Evolutionary conservation across 2,888 invertebrate species (phyloP).

Genomic region (Agrotis exclamationis): DNA sequence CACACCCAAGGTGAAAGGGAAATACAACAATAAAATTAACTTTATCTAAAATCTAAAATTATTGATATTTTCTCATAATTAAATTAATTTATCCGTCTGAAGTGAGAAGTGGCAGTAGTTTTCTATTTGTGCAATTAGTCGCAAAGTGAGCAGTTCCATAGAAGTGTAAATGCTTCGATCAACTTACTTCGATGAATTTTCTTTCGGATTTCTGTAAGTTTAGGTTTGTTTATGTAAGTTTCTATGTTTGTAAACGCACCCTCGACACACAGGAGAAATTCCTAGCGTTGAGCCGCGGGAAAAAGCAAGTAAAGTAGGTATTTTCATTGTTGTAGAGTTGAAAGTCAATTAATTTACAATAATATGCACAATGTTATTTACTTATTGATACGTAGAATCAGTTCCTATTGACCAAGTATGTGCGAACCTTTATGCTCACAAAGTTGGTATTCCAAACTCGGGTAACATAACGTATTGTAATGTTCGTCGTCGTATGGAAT

Average conservation of each 20-base stretch:
- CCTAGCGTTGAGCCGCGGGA: too few species aligned
- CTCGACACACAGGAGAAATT: too few species aligned
- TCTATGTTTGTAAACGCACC: too few species aligned
- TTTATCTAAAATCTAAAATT: background rate
- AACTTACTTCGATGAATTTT: slow-evolving; percentile 1
- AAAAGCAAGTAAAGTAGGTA: too few species aligned
- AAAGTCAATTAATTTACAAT: too few species aligned
- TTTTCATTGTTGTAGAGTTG: too few species aligned
- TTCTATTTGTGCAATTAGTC: slow-evolving; percentile 44
- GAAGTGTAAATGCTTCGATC: slow-evolving; percentile 17
- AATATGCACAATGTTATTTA: too few species aligned
- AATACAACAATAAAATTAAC: too few species aligned
- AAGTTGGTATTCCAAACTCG: slow-evolving; percentile 32
- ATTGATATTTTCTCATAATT: slow-evolving; percentile 11
- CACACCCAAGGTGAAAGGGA: too few species aligned
- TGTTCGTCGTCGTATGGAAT: slow-evolving; percentile 30
- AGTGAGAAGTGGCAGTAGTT: background rate
- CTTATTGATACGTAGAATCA: slow-evolving; percentile 8
- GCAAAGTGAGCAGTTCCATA: slow-evolving; percentile 26
- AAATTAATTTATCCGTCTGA: slow-evolving; percentile 14
- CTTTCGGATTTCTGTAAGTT: background rate
- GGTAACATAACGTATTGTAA: slow-evolving; percentile 30
- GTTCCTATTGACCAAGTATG: background rate
- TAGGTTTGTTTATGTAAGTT: too few species aligned
- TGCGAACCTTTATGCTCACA: slow-evolving; percentile 1